These are phyloP conservation scores for Thymallus thymallus DNA, from an alignment of 2,113 vertebrate genomes.

Conservation along the genomic window DNA sequence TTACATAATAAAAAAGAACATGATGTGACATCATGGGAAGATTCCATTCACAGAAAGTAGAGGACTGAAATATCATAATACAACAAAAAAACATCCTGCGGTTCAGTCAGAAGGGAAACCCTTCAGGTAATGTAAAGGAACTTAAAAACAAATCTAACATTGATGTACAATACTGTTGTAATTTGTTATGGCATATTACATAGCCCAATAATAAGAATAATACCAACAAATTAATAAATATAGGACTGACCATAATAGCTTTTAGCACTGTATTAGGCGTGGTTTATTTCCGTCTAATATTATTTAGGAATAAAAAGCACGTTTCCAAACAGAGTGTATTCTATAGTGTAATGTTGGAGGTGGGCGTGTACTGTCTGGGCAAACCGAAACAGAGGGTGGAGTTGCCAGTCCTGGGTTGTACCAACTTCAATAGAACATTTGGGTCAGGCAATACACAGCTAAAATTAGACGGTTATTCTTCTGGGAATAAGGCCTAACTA, in stretches of 20 bases:
- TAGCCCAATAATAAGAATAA: not conserved
- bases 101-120: not conserved
- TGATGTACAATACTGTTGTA: not conserved
- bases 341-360: not conserved
- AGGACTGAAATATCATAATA: not conserved
- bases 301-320: not conserved
- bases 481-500: constrained; percentile 32
- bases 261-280: not conserved
- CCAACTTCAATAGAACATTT: constrained; percentile 53
- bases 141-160: not conserved
- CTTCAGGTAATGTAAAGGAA: not conserved
- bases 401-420: constrained; percentile 50
- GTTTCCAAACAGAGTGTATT: not conserved
- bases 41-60: not conserved
- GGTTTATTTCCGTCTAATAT: not conserved
- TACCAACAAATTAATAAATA: not conserved
- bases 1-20: not conserved
- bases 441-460: constrained; percentile 57
- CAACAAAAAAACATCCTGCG: not conserved
- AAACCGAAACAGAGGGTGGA: constrained; percentile 41
- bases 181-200: not conserved
- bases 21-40: not conserved
- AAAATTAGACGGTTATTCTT: constrained; percentile 67
- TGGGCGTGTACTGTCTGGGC: constrained; percentile 51
- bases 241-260: not conserved